A percentile compares a stretch with the other conserved stretches of the same genome.
Conservation (phyloP, 2,797 vertebrate species). For the Clarias platycephalus region DNA sequence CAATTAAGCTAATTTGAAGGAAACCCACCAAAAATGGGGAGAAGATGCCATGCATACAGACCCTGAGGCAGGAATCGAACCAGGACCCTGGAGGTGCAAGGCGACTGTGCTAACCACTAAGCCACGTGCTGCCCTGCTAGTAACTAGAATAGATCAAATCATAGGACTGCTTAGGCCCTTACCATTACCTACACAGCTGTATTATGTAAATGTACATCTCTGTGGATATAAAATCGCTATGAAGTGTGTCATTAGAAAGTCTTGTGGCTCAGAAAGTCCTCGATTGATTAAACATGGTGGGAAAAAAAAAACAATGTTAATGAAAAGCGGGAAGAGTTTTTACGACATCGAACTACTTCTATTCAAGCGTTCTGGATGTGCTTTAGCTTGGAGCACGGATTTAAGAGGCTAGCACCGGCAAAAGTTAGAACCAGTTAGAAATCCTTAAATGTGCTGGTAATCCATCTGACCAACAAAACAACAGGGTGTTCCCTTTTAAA, state of each 20-base stretch:
- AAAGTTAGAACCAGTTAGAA: conserved; percentile 3
- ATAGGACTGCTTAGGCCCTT: background rate
- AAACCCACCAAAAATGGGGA: too few species aligned
- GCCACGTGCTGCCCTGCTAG: too few species aligned
- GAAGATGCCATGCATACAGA: too few species aligned
- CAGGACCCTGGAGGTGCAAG: too few species aligned
- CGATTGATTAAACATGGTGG: background rate
- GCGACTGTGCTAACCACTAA: too few species aligned
- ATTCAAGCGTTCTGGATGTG: background rate
- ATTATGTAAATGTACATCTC: background rate
- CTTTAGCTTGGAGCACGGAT: conserved; percentile 8
- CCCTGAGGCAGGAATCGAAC: too few species aligned
- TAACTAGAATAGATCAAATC: too few species aligned
- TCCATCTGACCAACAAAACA: conserved; percentile 44
- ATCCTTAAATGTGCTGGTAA: conserved; percentile 37
- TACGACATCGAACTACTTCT: background rate
- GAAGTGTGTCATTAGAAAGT: background rate
- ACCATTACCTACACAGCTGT: too few species aligned
- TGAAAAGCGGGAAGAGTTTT: background rate
- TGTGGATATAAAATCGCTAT: background rate
- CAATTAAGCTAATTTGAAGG: too few species aligned
- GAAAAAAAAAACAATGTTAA: background rate
- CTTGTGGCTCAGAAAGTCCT: background rate
- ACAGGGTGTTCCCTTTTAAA: conserved; percentile 40
- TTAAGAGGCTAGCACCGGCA: background rate